A percentile compares a stretch with the other conserved stretches of the same genome.
Evolutionary conservation across 2,113 vertebrate species (phyloP).

Genomic region (Gracilinanus agilis): DNA sequence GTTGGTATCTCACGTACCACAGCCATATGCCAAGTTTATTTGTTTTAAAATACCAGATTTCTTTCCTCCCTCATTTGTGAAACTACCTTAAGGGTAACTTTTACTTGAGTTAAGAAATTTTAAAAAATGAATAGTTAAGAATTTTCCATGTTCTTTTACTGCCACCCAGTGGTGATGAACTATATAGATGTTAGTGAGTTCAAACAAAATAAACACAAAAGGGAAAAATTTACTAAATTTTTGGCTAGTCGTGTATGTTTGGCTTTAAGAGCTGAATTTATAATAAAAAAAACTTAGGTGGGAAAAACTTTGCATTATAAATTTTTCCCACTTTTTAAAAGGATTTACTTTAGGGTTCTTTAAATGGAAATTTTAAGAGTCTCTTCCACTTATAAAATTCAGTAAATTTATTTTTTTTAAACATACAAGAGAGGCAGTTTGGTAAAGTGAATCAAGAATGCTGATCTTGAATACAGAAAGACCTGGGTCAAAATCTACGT

Average conservation of each 20-base stretch:
- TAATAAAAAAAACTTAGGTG: not conserved
- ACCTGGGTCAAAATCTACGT: not conserved
- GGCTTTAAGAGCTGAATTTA: not conserved
- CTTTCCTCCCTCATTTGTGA: not conserved
- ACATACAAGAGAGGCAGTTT: not conserved
- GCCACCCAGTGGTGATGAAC: conserved; percentile 86
- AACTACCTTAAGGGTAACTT: conserved; percentile 46
- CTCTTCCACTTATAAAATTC: not conserved
- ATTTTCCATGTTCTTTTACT: conserved; percentile 88
- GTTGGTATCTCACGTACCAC: conserved; percentile 32
- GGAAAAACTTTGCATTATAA: not conserved
- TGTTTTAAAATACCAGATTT: conserved; percentile 59
- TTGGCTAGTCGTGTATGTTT: not conserved
- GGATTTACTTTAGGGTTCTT: not conserved
- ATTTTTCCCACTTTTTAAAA: not conserved
- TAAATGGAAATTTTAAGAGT: not conserved
- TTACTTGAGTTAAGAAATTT: not conserved
- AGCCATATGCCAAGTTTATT: conserved; percentile 40
- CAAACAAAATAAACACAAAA: not conserved
- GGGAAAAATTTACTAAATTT: not conserved
- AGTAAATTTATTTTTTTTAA: not conserved
- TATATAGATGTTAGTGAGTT: not conserved
- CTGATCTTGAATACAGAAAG: not conserved
- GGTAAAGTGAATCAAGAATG: not conserved
- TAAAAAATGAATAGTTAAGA: not conserved